Evolutionary conservation across 2,113 vertebrate species (phyloP).

Genomic region (Aegotheles bennettii): DNA sequence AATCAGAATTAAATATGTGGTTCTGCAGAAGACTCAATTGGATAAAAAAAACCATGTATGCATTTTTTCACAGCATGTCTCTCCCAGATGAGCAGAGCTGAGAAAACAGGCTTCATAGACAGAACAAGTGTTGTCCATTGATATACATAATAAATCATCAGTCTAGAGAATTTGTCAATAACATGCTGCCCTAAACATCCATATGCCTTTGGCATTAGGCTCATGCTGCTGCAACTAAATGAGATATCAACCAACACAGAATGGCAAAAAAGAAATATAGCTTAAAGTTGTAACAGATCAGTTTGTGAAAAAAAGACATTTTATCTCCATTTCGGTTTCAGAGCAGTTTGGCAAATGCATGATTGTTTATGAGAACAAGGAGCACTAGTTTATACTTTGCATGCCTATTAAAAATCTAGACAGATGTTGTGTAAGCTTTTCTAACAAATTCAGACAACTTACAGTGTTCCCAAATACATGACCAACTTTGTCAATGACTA

Average conservation of each 20-base stretch:
- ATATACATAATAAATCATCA: conserved; percentile 73
- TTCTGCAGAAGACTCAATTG: neutral
- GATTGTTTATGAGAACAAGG: conserved; percentile 28
- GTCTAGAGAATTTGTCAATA: conserved; percentile 73
- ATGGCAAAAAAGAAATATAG: neutral
- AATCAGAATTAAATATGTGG: neutral
- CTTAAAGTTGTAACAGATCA: conserved; percentile 36
- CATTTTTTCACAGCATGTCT: conserved; percentile 49
- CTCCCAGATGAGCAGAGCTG: conserved; percentile 59
- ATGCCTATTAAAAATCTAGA: neutral
- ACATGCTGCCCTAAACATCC: conserved; percentile 56
- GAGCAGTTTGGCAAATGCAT: conserved; percentile 17
- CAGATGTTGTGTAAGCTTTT: neutral
- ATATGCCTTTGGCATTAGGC: conserved; percentile 33
- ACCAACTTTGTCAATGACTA: neutral
- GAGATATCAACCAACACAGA: conserved; percentile 48
- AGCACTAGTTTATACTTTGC: neutral
- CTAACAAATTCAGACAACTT: neutral
- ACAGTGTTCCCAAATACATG: neutral
- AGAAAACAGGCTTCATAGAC: conserved; percentile 62
- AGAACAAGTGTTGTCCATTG: conserved; percentile 64
- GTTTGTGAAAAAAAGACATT: conserved; percentile 46
- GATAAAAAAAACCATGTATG: neutral
- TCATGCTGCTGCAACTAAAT: conserved; percentile 61
- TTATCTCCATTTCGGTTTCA: conserved; percentile 1